A percentile compares a stretch with the other conserved stretches of the same genome.
Evolutionary conservation across 2,888 invertebrate species (phyloP).

Genomic region (Aleiodes testaceus): DNA sequence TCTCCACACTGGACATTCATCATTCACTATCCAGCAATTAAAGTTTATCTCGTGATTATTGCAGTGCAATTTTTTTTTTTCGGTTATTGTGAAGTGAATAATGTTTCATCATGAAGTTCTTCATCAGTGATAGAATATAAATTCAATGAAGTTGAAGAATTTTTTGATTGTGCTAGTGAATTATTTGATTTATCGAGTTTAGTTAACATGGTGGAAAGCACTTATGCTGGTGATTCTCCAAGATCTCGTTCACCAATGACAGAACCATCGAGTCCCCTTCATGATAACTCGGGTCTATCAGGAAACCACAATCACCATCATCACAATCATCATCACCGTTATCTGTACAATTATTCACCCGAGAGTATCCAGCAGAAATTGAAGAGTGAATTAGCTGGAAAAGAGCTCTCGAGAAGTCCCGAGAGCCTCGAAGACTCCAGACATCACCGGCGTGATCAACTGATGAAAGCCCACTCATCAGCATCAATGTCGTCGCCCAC

Average conservation of each 20-base stretch:
- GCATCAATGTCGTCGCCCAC: constrained; percentile 75
- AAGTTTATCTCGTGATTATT: background rate
- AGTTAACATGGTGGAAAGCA: constrained; percentile 69
- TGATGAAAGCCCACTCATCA: constrained; percentile 68
- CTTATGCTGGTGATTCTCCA: constrained; percentile 67
- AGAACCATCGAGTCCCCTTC: constrained; percentile 67
- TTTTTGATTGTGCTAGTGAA: constrained; percentile 13
- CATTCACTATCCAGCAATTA: constrained; percentile 5
- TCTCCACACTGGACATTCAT: constrained; percentile 40
- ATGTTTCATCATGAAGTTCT: background rate
- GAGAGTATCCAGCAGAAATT: constrained; percentile 60
- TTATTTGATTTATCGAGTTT: background rate
- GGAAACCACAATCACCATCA: constrained; percentile 59
- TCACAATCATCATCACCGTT: constrained; percentile 58
- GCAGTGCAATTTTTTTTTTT: background rate
- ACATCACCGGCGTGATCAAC: constrained; percentile 54
- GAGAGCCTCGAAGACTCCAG: constrained; percentile 56
- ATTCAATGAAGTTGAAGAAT: background rate
- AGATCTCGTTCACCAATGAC: constrained; percentile 70
- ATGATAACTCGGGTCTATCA: constrained; percentile 61
- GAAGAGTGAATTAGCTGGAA: background rate
- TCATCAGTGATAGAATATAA: too few relatives aligned
- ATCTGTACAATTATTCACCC: constrained; percentile 64
- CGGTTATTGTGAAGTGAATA: too few relatives aligned
- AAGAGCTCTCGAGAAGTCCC: constrained; percentile 50